Evolutionary conservation across 1,140 invertebrate species (phyloP).

Genomic region (Halictus rubicundus): DNA sequence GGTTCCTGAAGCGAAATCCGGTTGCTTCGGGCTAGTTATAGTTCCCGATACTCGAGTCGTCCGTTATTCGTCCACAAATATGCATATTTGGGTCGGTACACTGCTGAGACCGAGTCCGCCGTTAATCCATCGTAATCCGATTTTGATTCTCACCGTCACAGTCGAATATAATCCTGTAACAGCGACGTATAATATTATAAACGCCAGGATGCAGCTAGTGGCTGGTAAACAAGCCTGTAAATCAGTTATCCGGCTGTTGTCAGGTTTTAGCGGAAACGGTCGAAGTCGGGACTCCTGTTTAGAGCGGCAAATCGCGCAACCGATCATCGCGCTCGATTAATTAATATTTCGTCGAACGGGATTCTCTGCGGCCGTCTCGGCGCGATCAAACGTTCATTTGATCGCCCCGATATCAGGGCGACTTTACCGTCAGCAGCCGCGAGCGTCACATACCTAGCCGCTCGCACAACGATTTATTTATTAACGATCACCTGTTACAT

Average conservation of each 20-base stretch:
- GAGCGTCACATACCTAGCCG: no score
- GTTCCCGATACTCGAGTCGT: no score
- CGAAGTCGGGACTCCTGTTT: not conserved
- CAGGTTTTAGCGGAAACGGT: not conserved
- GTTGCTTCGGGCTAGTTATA: no score
- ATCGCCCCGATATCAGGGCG: not conserved
- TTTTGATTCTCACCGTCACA: conserved; percentile 24
- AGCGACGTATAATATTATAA: conserved; percentile 1
- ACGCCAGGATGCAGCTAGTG: not conserved
- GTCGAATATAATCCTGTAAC: conserved; percentile 7
- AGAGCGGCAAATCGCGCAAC: not conserved
- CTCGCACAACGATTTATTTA: no score
- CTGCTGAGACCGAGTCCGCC: no score
- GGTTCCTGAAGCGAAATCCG: no score
- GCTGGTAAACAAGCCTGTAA: conserved; percentile 21
- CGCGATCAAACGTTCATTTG: not conserved
- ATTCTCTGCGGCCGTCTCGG: not conserved
- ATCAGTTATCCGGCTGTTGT: not conserved
- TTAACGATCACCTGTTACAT: no score
- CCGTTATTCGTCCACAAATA: no score
- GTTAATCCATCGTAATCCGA: conserved; percentile 48
- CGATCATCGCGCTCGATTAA: not conserved
- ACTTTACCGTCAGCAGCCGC: no score
- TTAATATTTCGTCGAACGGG: not conserved
- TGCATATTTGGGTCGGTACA: no score